These are phyloP conservation scores for Augochlora pura DNA, from an alignment of 1,140 invertebrate genomes.

Conservation along the genomic window DNA sequence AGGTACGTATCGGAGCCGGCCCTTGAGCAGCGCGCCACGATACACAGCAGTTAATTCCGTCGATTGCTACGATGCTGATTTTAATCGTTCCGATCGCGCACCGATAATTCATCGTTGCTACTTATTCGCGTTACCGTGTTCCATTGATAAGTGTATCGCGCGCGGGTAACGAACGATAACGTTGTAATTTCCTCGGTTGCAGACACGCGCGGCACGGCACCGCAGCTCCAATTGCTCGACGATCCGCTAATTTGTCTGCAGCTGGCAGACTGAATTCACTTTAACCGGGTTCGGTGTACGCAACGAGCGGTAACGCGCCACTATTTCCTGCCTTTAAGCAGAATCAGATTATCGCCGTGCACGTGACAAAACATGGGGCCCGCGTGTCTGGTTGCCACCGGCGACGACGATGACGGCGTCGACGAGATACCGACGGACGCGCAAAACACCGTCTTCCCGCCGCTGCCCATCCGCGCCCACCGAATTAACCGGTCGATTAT, in stretches of 20 bases:
- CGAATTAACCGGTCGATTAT: too few species aligned
- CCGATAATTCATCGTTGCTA: neutral
- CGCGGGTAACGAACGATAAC: slow-evolving; percentile 52
- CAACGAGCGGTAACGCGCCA: slow-evolving; percentile 19
- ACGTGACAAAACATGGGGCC: slow-evolving; percentile 44
- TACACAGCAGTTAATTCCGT: neutral
- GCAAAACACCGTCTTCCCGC: too few species aligned
- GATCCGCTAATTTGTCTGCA: slow-evolving; percentile 56
- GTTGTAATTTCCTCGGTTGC: slow-evolving; percentile 45
- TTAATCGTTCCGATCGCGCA: slow-evolving; percentile 12
- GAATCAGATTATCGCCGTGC: slow-evolving; percentile 50
- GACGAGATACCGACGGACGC: too few species aligned
- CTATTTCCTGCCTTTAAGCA: slow-evolving; percentile 48
- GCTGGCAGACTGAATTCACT: slow-evolving; percentile 50
- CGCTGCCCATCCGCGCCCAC: too few species aligned
- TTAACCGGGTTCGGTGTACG: slow-evolving; percentile 36
- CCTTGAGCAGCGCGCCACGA: neutral
- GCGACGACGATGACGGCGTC: too few species aligned
- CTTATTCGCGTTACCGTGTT: slow-evolving; percentile 4
- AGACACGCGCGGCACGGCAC: slow-evolving; percentile 10
- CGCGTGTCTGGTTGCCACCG: too few species aligned
- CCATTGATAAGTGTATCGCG: slow-evolving; percentile 36
- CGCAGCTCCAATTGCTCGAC: slow-evolving; percentile 2
- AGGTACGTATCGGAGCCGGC: too few species aligned
- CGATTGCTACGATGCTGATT: neutral